These are phyloP conservation scores for Lochmaea capreae DNA, from an alignment of 2,888 invertebrate species.

Conservation along the genomic window DNA sequence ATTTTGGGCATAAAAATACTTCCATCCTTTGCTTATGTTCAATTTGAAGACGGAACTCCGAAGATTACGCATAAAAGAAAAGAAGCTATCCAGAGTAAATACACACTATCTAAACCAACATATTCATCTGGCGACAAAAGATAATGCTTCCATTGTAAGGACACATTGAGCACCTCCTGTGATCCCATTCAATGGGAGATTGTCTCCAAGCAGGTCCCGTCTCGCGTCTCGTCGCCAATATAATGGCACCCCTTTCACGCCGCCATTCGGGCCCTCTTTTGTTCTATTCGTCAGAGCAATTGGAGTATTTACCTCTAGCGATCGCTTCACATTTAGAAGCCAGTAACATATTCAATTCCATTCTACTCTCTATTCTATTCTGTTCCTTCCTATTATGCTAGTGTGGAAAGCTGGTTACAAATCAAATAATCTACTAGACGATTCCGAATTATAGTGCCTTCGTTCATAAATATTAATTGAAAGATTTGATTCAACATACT, in stretches of 20 bases:
- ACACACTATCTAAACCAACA: constrained; percentile 61
- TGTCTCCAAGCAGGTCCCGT: constrained; percentile 59
- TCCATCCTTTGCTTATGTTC: too few species aligned
- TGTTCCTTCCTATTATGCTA: constrained; percentile 28
- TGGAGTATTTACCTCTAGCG: constrained; percentile 60
- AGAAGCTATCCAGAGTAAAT: constrained; percentile 34
- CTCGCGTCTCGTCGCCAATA: constrained; percentile 56
- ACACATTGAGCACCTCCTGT: constrained; percentile 65
- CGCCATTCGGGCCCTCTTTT: constrained; percentile 63
- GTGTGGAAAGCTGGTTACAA: constrained; percentile 33
- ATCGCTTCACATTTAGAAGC: constrained; percentile 46
- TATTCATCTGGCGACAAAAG: constrained; percentile 67
- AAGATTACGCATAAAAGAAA: constrained; percentile 35
- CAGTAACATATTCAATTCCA: constrained; percentile 43
- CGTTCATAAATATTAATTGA: constrained; percentile 13
- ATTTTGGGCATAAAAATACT: too few species aligned
- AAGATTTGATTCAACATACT: not conserved
- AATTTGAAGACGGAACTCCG: constrained; percentile 12
- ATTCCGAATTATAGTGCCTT: constrained; percentile 14
- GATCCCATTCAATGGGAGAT: constrained; percentile 65
- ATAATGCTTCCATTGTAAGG: constrained; percentile 66
- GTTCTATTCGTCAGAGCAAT: constrained; percentile 60
- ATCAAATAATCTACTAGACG: constrained; percentile 39
- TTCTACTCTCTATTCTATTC: constrained; percentile 40
- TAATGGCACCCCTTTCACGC: constrained; percentile 62